Conservation (phyloP, 2,888 invertebrate species). For the Gerris lacustris region DNA sequence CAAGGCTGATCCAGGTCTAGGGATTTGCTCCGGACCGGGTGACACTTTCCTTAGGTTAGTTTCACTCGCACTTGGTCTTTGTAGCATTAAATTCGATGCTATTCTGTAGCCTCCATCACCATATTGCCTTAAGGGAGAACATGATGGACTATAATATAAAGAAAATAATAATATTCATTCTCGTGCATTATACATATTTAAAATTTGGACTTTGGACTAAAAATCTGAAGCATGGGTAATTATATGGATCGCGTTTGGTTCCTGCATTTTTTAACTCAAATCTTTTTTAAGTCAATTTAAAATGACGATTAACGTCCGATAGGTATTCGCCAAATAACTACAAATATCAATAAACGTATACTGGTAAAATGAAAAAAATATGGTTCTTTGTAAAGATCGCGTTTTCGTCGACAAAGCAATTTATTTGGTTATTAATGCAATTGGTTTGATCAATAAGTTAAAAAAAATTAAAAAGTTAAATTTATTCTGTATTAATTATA, state of each 20-base stretch:
- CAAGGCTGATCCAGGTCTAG: constrained; percentile 38
- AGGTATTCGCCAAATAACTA: no score
- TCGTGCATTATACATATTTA: neutral
- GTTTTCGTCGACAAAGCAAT: neutral
- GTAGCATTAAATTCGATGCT: constrained; percentile 34
- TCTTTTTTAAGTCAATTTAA: no score
- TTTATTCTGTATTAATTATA: no score
- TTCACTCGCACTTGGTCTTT: constrained; percentile 39
- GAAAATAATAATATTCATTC: neutral
- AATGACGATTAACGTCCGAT: no score
- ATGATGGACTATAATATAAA: constrained; percentile 31
- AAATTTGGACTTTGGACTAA: neutral
- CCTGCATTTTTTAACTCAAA: no score
- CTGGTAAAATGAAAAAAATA: neutral
- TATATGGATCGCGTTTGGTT: no score
- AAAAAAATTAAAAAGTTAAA: no score
- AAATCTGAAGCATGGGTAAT: neutral
- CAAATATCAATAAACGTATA: no score
- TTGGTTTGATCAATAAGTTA: no score
- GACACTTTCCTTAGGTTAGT: constrained; percentile 38
- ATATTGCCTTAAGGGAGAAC: constrained; percentile 34
- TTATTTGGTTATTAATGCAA: neutral
- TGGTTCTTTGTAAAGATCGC: neutral
- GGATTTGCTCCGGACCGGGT: constrained; percentile 35
- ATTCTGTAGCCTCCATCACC: constrained; percentile 33